Evolutionary conservation across 2,113 vertebrate species (phyloP).

Genomic region (Nibea coibor): DNA sequence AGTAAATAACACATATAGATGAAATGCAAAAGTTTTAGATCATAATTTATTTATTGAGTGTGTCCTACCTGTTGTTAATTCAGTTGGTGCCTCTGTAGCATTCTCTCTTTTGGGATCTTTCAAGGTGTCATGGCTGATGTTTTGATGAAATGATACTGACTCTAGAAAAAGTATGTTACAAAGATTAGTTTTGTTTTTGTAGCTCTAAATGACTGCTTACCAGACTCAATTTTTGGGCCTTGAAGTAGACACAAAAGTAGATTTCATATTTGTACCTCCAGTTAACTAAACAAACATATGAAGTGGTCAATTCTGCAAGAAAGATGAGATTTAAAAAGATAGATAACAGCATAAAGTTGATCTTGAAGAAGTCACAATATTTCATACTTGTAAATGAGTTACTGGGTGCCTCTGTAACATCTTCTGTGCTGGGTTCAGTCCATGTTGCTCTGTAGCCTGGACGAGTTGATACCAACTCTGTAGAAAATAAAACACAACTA

Average conservation of each 20-base stretch:
- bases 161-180: background rate
- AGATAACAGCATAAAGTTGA: too few species aligned
- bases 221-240: too few species aligned
- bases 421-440: slow-evolving; percentile 10
- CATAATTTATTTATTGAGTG: too few species aligned
- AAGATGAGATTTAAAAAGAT: too few species aligned
- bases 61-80: slow-evolving; percentile 27
- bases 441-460: background rate
- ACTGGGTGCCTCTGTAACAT: background rate
- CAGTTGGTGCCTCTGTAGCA: slow-evolving; percentile 22
- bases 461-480: slow-evolving; percentile 15
- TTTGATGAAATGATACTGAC: slow-evolving; percentile 18
- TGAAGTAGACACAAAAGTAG: background rate
- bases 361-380: too few species aligned
- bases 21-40: too few species aligned
- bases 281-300: too few species aligned
- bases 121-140: background rate
- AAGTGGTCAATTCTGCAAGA: too few species aligned
- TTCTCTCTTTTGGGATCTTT: slow-evolving; percentile 21
- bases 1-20: slow-evolving; percentile 47
- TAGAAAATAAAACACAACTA: background rate
- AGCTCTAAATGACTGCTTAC: too few species aligned
- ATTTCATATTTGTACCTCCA: background rate
- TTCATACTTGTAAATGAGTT: slow-evolving; percentile 10
- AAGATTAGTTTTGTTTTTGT: too few species aligned